Evolutionary conservation across 1,140 invertebrate genomes (phyloP).

Genomic region (Orius insidiosus): DNA sequence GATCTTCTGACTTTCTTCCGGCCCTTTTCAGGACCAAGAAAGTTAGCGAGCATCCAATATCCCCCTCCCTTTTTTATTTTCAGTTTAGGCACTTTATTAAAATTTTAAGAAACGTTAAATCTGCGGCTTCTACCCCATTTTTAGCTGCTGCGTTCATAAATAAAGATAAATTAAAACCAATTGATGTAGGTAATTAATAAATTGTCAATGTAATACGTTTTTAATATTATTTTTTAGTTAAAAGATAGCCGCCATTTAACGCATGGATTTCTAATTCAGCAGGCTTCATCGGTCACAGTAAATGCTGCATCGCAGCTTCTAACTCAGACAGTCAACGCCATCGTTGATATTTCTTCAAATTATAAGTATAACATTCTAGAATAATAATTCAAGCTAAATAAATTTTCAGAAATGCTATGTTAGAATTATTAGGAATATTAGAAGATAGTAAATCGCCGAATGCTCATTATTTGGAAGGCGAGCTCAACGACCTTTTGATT

Average conservation of each 20-base stretch:
- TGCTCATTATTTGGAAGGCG: no score
- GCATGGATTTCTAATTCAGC: slow-evolving; percentile 17
- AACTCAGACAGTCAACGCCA: slow-evolving; percentile 15
- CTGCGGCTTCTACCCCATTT: not conserved
- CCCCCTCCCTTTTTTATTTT: no score
- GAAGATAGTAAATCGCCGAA: no score
- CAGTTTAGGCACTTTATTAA: not conserved
- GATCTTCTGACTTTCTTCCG: no score
- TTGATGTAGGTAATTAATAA: not conserved
- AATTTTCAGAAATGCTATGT: no score
- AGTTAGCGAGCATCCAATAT: no score
- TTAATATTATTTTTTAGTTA: not conserved
- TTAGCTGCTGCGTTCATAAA: not conserved
- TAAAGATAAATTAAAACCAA: not conserved
- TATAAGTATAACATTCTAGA: no score
- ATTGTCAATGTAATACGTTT: not conserved
- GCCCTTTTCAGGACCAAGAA: no score
- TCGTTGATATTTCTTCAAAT: slow-evolving; percentile 11
- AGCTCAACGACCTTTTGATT: no score
- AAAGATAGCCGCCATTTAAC: slow-evolving; percentile 2
- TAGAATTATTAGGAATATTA: no score
- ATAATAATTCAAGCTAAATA: no score
- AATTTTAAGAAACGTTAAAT: not conserved
- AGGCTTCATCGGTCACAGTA: slow-evolving; percentile 16
- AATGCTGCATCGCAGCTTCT: slow-evolving; percentile 17